Base-by-base conservation (phyloP, 2,888 invertebrate genomes). In the Norana najaformis region DNA sequence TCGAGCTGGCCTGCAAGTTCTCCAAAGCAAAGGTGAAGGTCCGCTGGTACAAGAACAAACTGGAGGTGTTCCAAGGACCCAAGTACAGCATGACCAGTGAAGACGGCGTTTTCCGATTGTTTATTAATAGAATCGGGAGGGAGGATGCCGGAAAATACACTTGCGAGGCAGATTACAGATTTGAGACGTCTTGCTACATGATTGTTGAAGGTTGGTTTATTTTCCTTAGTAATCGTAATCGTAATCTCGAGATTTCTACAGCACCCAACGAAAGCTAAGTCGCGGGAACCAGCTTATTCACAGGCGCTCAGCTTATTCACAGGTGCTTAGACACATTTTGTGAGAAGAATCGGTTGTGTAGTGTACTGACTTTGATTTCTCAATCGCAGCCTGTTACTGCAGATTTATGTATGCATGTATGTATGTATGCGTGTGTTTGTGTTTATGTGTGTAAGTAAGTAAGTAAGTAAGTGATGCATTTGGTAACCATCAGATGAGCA, bases 111-210 rank as follows among this genome's bases (percentile, higher is more conserved):
- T 98, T 99, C 95, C 90, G 91, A 30, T 96, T 99, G 92, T 97
- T 97, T 92, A 98, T 99, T 93, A 96, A 96, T 94, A 96, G 96
- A 93, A 98, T 99, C 0, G 98, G 97, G 95, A 97, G 88, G 69
- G 99, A 99, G 93, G 99, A 99, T 95, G 97, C 97, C 92, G 99
- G 99, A 93, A 98, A 98, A 96, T 99, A 98, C 94, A 97, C 97
- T 0, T 97, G 98, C 93, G 98, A 99, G 96, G 98, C 99, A 93
- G 97, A 97, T 93, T 98, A 98, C 90, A 96, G 97, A 89, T 85
- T 23, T 23, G 96, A 97, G 90, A 97, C 97, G 93, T 97, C 97
- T 36, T 98, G 97, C 88, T 97, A 98, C 95, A 96, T 99, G 90
- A 98, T 97, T 95, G 99, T 99, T 37, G 98, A 99, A 94, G 97